These are phyloP conservation scores for Columba livia DNA, from an alignment of 2,113 vertebrate species.

Conservation along the genomic window DNA sequence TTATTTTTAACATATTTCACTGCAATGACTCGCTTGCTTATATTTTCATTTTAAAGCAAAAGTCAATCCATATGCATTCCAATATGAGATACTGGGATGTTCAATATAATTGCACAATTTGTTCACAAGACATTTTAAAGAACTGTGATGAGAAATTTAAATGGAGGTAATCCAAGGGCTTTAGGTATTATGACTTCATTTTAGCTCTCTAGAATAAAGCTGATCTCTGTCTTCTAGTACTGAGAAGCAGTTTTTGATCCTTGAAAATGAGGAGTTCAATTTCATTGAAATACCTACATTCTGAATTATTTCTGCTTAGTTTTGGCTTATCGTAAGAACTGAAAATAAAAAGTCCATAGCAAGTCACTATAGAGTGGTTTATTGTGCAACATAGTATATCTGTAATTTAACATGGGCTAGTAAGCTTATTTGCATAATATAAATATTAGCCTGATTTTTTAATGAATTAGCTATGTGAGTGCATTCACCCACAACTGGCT, in stretches of 20 bases:
- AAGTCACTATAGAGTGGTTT: neutral
- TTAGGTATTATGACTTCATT: neutral
- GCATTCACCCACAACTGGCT: neutral
- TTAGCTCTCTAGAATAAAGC: constrained; percentile 17
- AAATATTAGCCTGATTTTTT: constrained; percentile 42
- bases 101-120: neutral
- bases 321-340: neutral
- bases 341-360: neutral
- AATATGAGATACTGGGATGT: neutral
- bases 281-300: neutral
- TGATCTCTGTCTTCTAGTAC: neutral
- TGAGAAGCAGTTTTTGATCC: neutral
- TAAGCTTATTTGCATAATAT: constrained; percentile 48
- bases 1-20: neutral
- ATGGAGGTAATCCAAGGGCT: neutral
- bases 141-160: neutral
- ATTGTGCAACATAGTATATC: neutral
- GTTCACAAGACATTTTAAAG: constrained; percentile 1
- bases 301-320: neutral
- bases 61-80: neutral
- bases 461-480: neutral
- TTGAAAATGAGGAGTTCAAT: neutral
- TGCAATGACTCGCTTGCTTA: neutral
- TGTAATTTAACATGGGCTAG: constrained; percentile 22
- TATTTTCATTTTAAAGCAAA: neutral